These are phyloP conservation scores for Neoarius graeffei DNA, from an alignment of 2,113 vertebrate species.

Conservation along the genomic window DNA sequence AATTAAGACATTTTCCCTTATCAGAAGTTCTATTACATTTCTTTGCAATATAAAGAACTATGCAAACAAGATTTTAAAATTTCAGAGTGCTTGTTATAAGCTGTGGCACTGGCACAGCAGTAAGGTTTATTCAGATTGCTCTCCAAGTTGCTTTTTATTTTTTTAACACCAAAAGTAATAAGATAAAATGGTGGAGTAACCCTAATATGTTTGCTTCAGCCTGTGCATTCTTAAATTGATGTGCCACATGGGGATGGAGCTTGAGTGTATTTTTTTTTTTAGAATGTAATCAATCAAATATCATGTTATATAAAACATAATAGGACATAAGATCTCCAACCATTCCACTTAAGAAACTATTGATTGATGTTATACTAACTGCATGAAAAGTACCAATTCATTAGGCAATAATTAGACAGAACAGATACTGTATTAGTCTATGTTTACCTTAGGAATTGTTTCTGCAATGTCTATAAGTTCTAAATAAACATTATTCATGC, in stretches of 20 bases:
- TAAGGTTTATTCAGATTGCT: background rate
- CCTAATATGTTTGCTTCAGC: background rate
- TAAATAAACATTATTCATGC: background rate
- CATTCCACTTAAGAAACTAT: background rate
- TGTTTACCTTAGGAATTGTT: background rate
- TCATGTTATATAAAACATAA: background rate
- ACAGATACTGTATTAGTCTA: background rate
- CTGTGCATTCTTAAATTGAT: background rate
- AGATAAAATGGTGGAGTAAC: background rate
- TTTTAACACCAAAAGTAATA: background rate
- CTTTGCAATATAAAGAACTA: background rate
- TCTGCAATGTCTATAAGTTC: background rate
- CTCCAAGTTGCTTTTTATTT: background rate
- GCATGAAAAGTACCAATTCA: background rate
- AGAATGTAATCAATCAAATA: background rate
- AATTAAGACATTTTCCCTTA: background rate
- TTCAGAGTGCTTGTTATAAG: background rate
- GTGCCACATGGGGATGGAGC: background rate
- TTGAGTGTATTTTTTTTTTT: background rate
- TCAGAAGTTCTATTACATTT: background rate
- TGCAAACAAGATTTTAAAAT: background rate
- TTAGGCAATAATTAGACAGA: background rate
- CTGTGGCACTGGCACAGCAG: background rate
- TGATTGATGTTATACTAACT: background rate
- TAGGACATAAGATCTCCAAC: background rate